These are phyloP conservation scores for Euwallacea fornicatus DNA, from an alignment of 1,140 invertebrate genomes.

Conservation along the genomic window DNA sequence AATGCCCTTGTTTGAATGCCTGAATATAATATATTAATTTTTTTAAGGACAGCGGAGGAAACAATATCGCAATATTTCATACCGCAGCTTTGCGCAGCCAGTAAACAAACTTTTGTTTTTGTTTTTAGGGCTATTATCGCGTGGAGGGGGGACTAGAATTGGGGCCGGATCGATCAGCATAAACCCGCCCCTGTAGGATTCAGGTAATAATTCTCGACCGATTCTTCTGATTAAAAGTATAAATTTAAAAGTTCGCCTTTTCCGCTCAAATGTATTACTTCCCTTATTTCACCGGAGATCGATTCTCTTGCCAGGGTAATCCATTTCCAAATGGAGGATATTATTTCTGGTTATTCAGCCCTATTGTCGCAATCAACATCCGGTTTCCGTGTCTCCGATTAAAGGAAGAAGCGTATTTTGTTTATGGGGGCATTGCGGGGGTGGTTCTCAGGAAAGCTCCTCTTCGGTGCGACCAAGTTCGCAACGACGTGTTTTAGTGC, in stretches of 20 bases:
- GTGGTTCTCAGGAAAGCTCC: too few relatives aligned
- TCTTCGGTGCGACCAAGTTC: too few relatives aligned
- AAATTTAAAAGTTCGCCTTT: constrained; percentile 25
- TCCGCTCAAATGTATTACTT: constrained; percentile 17
- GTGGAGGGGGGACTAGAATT: neutral
- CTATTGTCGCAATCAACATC: constrained; percentile 54
- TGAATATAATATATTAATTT: constrained; percentile 39
- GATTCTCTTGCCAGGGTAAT: constrained; percentile 35
- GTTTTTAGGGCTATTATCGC: too few relatives aligned
- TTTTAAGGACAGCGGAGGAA: constrained; percentile 19
- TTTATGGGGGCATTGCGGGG: too few relatives aligned
- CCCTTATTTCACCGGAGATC: constrained; percentile 28
- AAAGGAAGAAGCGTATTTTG: too few relatives aligned
- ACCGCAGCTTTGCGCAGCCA: neutral
- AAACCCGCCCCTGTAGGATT: constrained; percentile 6
- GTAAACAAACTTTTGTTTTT: constrained; percentile 15
- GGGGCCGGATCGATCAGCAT: neutral
- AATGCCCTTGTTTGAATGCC: constrained; percentile 16
- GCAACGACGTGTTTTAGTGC: too few relatives aligned
- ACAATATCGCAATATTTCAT: constrained; percentile 23
- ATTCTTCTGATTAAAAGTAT: constrained; percentile 26
- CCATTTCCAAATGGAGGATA: constrained; percentile 43
- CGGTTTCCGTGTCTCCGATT: constrained; percentile 47
- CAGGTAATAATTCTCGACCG: constrained; percentile 16
- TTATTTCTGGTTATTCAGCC: constrained; percentile 47